These are phyloP conservation scores for Asarcornis scutulata DNA, from an alignment of 2,113 vertebrate species.

Conservation along the genomic window DNA sequence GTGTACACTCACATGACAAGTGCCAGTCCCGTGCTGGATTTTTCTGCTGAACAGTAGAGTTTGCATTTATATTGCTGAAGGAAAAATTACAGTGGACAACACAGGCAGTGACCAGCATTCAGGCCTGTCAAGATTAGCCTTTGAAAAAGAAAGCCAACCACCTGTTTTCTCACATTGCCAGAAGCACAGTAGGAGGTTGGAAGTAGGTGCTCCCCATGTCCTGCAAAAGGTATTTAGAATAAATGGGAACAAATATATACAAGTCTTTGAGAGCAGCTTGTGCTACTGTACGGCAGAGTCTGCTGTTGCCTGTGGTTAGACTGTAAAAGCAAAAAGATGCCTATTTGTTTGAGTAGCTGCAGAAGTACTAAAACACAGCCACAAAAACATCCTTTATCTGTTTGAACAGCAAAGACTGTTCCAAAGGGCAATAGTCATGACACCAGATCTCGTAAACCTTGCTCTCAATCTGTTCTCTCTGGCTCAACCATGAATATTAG, in stretches of 20 bases:
- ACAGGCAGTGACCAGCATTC: background rate
- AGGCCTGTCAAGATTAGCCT: background rate
- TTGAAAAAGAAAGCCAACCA: background rate
- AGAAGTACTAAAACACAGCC: background rate
- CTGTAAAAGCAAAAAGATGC: background rate
- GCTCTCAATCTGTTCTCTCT: background rate
- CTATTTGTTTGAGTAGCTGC: background rate
- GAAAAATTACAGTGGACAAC: background rate
- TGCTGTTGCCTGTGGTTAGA: background rate
- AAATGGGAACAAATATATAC: background rate
- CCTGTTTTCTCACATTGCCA: background rate
- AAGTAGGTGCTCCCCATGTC: background rate
- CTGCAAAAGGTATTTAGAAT: background rate
- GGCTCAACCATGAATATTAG: background rate
- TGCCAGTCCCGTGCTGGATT: background rate
- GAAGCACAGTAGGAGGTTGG: background rate
- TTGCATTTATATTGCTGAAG: background rate
- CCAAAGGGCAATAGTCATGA: background rate
- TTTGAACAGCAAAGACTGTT: background rate
- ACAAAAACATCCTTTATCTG: background rate
- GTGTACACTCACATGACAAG: background rate
- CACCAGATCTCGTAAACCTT: background rate
- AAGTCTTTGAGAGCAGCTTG: background rate
- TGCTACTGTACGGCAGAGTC: background rate
- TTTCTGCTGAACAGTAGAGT: background rate